phyloP scores from a whole-genome alignment of 2,888 invertebrate species.

The Volucella bombylans region DNA sequence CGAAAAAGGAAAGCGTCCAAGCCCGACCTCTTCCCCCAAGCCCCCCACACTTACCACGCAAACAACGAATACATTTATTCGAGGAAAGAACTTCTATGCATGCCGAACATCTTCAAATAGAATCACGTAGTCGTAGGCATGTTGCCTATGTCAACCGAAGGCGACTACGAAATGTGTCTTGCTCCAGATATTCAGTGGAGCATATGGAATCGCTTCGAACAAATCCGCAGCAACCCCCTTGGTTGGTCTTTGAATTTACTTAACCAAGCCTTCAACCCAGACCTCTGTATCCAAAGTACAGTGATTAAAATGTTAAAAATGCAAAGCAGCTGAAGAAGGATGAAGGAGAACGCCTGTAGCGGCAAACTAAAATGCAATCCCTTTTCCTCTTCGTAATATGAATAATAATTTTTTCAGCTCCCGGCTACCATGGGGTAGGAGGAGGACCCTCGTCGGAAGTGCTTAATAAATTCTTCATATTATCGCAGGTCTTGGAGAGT shows the following conservation, averaged over 20 bases:
- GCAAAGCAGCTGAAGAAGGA: conserved; percentile 47
- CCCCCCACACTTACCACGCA: neutral
- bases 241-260: conserved; percentile 40
- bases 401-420: conserved; percentile 37
- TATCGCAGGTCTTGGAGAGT: conserved; percentile 41
- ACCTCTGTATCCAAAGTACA: conserved; percentile 19
- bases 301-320: conserved; percentile 72
- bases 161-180: conserved; percentile 32
- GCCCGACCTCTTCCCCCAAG: neutral
- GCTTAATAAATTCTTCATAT: conserved; percentile 63
- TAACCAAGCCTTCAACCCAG: conserved; percentile 19
- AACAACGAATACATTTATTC: conserved; percentile 1
- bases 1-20: conserved; percentile 2
- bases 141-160: neutral
- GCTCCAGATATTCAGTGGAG: conserved; percentile 38
- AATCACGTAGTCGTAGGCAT: conserved; percentile 5
- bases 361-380: conserved; percentile 14
- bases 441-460: conserved; percentile 40
- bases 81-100: conserved; percentile 13
- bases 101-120: conserved; percentile 33
- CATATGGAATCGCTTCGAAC: conserved; percentile 17
- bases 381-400: conserved; percentile 39
- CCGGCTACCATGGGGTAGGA: neutral
- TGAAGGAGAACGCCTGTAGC: conserved; percentile 14
- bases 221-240: neutral